Evolutionary conservation across 2,888 invertebrate species (phyloP), one percentile per base, ranked within the genome.

Genomic region (Rhaphigaster nebulosa): DNA sequence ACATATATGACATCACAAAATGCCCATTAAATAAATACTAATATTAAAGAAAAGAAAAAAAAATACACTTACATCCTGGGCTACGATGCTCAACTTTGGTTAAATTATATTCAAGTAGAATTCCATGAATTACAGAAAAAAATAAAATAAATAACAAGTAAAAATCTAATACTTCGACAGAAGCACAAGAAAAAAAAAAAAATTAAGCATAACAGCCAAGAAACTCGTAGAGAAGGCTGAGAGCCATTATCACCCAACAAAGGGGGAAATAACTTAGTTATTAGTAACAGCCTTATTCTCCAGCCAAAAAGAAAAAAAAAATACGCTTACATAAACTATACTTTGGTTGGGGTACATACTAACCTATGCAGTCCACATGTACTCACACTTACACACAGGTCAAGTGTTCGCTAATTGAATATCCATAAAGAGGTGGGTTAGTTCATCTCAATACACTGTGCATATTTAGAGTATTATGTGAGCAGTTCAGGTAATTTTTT

Each of bases 241-340:
- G 34, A 45, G 38, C 12, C 26, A 45, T 8, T 41, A 80, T 84
- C 41, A 45, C 45, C n/a, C n/a, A 45, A 50, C 45, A 41, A 70
- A 89, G n/a, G 29, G n/a, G 13, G 52, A 89, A 88, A 89, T 70
- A 89, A 89, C 76, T 89, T 76, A 76, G 34, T 76, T 76, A 76
- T 38, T 76, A 70, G 18, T n/a, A 89, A 89, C 89, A 89, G 89
- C 89, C 89, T 89, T 89, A 89, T 89, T 70, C 89, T 89, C 89
- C 29, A 76, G 70, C 70, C 76, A 18, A 70, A 89, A 29, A 34
- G n/a, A 54, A n/a, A 45, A 45, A 84, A 45, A 41, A 89, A 65
- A 41, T 89, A 89, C 76, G 26, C 50, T 87, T 87, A 89, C 65
- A 88, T 65, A 70, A 70, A 50, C 89, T 89, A 89, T 76, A 41